A percentile compares a stretch with the other conserved stretches of the same genome.
Conservation (phyloP, 1,140 invertebrate species). For the Rhynchophorus ferrugineus region DNA sequence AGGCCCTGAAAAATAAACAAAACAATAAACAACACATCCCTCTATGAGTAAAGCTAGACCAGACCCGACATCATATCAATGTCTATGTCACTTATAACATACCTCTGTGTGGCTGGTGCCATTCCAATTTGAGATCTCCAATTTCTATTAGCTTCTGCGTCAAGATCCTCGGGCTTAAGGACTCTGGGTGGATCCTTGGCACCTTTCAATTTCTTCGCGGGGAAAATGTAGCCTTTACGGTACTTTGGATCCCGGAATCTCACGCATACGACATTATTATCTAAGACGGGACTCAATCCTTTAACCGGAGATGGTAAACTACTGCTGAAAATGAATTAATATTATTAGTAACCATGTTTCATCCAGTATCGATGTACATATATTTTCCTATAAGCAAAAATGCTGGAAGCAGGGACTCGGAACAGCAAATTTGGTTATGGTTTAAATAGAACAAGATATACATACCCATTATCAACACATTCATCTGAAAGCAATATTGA, state of each 20-base stretch:
- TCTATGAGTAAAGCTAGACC: too few relatives aligned
- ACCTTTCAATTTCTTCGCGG: conserved; percentile 60
- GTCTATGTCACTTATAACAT: conserved; percentile 3
- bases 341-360: background rate
- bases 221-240: conserved; percentile 66
- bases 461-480: conserved; percentile 12
- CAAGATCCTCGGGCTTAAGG: conserved; percentile 72
- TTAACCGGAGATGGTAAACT: conserved; percentile 62
- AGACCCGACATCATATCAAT: too few relatives aligned
- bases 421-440: too few relatives aligned
- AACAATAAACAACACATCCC: background rate
- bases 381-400: too few relatives aligned
- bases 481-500: conserved; percentile 63
- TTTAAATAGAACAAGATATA: too few relatives aligned
- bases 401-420: too few relatives aligned
- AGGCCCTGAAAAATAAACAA: conserved; percentile 43
- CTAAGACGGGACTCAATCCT: conserved; percentile 51
- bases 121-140: conserved; percentile 66
- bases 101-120: conserved; percentile 36
- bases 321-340: conserved; percentile 33
- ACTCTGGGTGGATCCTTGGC: conserved; percentile 64
- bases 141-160: conserved; percentile 56
- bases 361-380: too few relatives aligned
- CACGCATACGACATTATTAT: conserved; percentile 59
- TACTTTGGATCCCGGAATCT: conserved; percentile 77